These are phyloP conservation scores for Sipha flava DNA, from an alignment of 1,140 invertebrate species.

Conservation along the genomic window DNA sequence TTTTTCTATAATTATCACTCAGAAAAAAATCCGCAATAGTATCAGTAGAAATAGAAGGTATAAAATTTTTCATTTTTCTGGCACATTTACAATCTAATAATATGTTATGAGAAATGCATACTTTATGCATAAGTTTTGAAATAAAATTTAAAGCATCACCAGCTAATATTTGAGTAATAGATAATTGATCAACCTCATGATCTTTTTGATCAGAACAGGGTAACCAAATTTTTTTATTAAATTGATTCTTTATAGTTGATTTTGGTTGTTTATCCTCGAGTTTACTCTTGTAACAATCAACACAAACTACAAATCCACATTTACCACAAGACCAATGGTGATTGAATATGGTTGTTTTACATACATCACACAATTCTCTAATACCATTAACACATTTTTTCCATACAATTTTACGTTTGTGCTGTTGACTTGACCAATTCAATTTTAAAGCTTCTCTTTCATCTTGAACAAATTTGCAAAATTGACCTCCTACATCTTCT, in stretches of 20 bases:
- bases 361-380: constrained; percentile 95
- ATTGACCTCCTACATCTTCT: constrained; percentile 86
- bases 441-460: constrained; percentile 68
- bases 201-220: constrained; percentile 71
- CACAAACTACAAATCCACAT: constrained; percentile 94
- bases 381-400: constrained; percentile 90
- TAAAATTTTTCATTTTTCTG: neutral
- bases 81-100: constrained; percentile 69
- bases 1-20: neutral
- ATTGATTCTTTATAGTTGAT: neutral
- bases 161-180: constrained; percentile 92
- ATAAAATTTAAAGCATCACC: constrained; percentile 71
- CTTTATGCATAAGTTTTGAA: constrained; percentile 66
- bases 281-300: constrained; percentile 77
- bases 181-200: constrained; percentile 76
- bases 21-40: neutral
- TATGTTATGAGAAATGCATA: constrained; percentile 67
- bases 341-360: constrained; percentile 95
- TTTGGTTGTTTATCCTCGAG: neutral
- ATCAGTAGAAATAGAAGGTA: neutral
- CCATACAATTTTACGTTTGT: constrained; percentile 67
- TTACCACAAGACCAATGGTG: constrained; percentile 96
- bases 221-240: constrained; percentile 69
- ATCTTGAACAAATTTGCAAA: constrained; percentile 86
- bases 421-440: neutral